Conservation (phyloP, 2,888 invertebrate genomes). For the Vandiemenella viatica region DNA sequence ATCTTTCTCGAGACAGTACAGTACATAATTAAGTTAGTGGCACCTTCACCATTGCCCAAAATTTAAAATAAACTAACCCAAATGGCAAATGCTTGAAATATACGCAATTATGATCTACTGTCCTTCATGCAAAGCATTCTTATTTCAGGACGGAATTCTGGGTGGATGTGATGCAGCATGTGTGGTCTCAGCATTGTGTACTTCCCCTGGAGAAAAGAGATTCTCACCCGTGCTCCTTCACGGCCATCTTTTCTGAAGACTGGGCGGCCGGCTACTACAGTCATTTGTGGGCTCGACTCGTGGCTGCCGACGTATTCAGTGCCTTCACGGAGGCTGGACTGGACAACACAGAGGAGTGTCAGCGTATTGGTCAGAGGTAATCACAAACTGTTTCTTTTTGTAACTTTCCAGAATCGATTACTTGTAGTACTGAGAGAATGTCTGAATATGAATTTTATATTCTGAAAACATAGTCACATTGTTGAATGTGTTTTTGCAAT, state of each 20-base stretch:
- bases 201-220: conserved; percentile 64
- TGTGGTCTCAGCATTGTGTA: conserved; percentile 70
- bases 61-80: neutral
- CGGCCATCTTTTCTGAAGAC: conserved; percentile 65
- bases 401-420: too few relatives aligned
- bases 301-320: conserved; percentile 80
- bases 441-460: too few relatives aligned
- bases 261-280: conserved; percentile 77
- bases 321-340: conserved; percentile 57
- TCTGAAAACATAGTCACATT: too few relatives aligned
- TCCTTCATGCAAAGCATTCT: too few relatives aligned
- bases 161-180: conserved; percentile 56
- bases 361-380: conserved; percentile 22
- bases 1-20: too few relatives aligned
- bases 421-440: too few relatives aligned
- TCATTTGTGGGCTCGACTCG: conserved; percentile 70
- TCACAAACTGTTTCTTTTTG: too few relatives aligned
- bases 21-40: too few relatives aligned
- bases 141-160: conserved; percentile 52
- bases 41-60: too few relatives aligned
- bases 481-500: too few relatives aligned
- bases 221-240: conserved; percentile 72
- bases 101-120: too few relatives aligned
- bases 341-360: conserved; percentile 22
- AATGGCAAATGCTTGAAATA: neutral